Evolutionary conservation across 2,797 vertebrate species (phyloP), one percentile per base, ranked within the genome.

Genomic region (Argyrosomus regius): DNA sequence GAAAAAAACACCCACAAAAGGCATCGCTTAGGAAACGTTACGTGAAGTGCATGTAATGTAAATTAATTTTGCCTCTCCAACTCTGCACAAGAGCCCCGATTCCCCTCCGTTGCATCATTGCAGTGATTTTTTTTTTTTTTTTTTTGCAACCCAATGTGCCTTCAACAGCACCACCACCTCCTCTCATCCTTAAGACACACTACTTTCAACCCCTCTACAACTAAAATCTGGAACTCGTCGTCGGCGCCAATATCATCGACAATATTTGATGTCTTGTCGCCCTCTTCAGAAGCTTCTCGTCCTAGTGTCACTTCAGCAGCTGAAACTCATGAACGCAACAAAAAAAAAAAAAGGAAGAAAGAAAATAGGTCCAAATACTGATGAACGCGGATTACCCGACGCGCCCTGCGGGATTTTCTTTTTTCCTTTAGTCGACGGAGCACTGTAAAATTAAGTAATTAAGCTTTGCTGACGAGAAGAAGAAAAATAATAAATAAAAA

Each of bases 1-100:
- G 3, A 94, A 95, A 94, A 95, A 95, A 94, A 95, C 96, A 97
- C 96, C 96, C 96, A 97, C 96, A 96, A 96, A 77, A 97, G 95
- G 94, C 95, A 97, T 96, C 95, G 96, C 91, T 93, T 94, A 95
- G 95, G 94, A 97, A 39, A 96, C 95, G 91, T 94, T 96, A 95
- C 90, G 92, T 97, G 95, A 95, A 96, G 96, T 96, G 96, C 94
- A 96, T 96, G 94, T 94, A 94, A 95, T 94, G 94, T 95, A 94
- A 95, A 96, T 95, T 89, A 90, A 89, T 91, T 91, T 90, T 88
- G 91, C 91, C 94, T 94, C 92, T 95, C 90, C 91, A 94, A 93
- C 93, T 95, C 93, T 90, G 93, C 94, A 95, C 93, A 95, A 94
- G 81, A 92, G 90, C 91, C 87, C 80, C 91, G 90, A 93, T 89